Percentiles rank a stretch among this genome's conserved stretches.
These are phyloP conservation scores for Megaceryle torquata DNA, from an alignment of 2,113 vertebrate species.

Conservation along the genomic window DNA sequence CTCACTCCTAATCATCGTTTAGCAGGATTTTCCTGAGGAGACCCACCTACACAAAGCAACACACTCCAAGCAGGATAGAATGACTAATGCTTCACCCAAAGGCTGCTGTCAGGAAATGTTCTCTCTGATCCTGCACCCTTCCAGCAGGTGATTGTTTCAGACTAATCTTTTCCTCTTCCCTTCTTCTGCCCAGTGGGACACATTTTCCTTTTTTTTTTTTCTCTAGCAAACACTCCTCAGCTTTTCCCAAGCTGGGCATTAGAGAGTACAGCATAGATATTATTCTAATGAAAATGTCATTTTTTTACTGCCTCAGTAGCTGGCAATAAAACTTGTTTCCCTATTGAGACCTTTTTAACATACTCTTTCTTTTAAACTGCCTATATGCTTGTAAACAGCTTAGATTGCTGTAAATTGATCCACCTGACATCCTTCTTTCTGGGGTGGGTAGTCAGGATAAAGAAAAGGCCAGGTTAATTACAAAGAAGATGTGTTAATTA, in stretches of 20 bases:
- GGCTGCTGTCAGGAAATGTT: not conserved
- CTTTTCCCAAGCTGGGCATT: not conserved
- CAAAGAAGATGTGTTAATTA: constrained; percentile 43
- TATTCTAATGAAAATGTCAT: not conserved
- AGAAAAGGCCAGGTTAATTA: constrained; percentile 19
- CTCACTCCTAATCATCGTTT: not conserved
- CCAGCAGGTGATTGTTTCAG: not conserved
- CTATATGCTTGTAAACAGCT: constrained; percentile 8
- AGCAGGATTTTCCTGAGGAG: not conserved
- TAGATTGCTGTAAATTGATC: constrained; percentile 28
- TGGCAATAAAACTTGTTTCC: not conserved
- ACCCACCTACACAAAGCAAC: not conserved
- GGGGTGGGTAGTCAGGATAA: not conserved
- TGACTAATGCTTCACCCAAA: not conserved
- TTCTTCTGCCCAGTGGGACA: not conserved
- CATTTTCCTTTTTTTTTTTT: not conserved
- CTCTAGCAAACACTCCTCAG: not conserved
- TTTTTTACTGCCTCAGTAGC: not conserved
- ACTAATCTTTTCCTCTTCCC: not conserved
- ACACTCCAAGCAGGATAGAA: not conserved
- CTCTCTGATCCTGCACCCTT: not conserved
- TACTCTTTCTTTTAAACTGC: constrained; percentile 3
- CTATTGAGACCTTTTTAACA: not conserved
- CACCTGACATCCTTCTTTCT: not conserved
- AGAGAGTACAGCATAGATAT: not conserved